A percentile compares a stretch with the other conserved stretches of the same genome.
Conservation (phyloP, 2,113 vertebrate genomes). For the Bos taurus region DNA sequence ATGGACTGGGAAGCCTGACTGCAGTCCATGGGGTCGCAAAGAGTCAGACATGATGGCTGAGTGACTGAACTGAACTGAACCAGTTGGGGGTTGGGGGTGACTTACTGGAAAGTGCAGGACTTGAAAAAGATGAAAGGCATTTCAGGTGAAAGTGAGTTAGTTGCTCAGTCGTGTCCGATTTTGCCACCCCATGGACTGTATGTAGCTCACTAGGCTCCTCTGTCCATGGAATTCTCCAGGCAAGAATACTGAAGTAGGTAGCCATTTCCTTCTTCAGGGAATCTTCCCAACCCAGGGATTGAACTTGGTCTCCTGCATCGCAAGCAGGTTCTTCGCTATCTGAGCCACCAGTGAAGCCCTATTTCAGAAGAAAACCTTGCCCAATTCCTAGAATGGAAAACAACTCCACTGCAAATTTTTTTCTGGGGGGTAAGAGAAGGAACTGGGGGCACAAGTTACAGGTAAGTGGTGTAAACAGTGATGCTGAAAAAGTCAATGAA, state of each 20-base stretch:
- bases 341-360: not conserved
- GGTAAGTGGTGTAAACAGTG: not conserved
- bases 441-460: not conserved
- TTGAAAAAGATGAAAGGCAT: not conserved
- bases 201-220: not conserved
- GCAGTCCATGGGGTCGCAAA: not conserved
- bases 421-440: too few species aligned
- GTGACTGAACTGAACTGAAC: not conserved
- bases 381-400: not conserved
- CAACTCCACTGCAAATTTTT: not conserved
- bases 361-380: not conserved
- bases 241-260: not conserved
- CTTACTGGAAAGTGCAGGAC: not conserved
- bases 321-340: not conserved
- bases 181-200: not conserved
- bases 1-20: not conserved
- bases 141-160: not conserved
- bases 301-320: not conserved
- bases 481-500: not conserved
- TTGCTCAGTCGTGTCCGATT: not conserved
- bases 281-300: not conserved
- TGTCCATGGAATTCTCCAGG: not conserved
- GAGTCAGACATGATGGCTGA: not conserved
- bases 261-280: not conserved
- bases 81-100: not conserved